Conservation (phyloP, 1,140 invertebrate genomes). For the Drosophila murphyi region DNA sequence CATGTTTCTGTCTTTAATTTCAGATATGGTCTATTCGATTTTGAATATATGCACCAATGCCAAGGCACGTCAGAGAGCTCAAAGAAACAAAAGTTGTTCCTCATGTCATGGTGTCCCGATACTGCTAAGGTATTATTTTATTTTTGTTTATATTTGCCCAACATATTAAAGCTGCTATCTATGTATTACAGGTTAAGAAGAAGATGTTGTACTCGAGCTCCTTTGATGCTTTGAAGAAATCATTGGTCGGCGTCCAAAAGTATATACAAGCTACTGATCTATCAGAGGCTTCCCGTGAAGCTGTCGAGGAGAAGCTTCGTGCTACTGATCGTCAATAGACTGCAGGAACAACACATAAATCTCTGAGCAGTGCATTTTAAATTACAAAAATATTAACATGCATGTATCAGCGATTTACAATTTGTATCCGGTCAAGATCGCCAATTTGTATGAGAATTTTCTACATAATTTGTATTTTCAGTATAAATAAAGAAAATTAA, state of each 20-base stretch:
- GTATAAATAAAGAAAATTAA: conserved; percentile 81
- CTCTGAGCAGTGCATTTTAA: conserved; percentile 78
- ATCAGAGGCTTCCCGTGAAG: conserved; percentile 95
- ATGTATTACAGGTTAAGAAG: conserved; percentile 92
- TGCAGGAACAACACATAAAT: conserved; percentile 36
- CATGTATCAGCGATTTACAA: conserved; percentile 69
- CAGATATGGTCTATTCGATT: conserved; percentile 96
- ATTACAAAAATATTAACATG: conserved; percentile 51
- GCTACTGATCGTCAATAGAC: conserved; percentile 95
- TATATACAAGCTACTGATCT: conserved; percentile 98
- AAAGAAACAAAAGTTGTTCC: conserved; percentile 97
- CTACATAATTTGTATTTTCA: conserved; percentile 83
- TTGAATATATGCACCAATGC: conserved; percentile 97
- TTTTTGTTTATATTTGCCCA: background rate
- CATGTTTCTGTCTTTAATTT: background rate
- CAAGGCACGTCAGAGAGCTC: conserved; percentile 96
- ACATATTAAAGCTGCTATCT: background rate
- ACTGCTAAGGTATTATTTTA: conserved; percentile 89
- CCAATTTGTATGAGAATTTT: conserved; percentile 82
- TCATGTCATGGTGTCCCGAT: conserved; percentile 99
- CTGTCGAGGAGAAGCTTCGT: conserved; percentile 96
- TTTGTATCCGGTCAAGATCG: conserved; percentile 75
- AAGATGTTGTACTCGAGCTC: conserved; percentile 99
- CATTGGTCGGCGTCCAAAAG: conserved; percentile 97
- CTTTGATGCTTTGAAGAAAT: conserved; percentile 98